A percentile compares a stretch with the other conserved stretches of the same genome.
Conservation (phyloP, 2,113 vertebrate genomes). For the Periophthalmodon schlosseri region DNA sequence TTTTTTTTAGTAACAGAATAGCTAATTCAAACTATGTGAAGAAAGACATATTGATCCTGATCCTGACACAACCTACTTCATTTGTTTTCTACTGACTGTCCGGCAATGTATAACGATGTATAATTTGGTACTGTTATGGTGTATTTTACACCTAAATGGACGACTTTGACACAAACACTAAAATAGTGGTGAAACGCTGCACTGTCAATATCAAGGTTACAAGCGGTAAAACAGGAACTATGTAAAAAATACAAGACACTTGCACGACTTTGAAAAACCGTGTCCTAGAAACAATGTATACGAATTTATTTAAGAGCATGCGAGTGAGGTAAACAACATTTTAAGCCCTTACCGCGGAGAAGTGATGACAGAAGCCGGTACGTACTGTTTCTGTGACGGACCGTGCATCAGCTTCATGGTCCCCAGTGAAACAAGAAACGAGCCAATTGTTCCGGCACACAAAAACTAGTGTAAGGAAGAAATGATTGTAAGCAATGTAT, state of each 20-base stretch:
- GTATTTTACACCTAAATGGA: neutral
- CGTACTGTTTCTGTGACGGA: conserved; percentile 26
- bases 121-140: neutral
- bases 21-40: neutral
- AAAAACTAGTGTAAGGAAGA: neutral
- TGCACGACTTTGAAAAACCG: neutral
- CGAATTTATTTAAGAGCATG: neutral
- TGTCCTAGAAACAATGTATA: neutral
- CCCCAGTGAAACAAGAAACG: conserved; percentile 60
- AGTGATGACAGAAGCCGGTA: conserved; percentile 19
- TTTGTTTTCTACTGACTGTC: neutral
- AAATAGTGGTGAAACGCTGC: neutral
- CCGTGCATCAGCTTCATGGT: conserved; percentile 40
- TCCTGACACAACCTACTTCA: neutral
- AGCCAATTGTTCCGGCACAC: neutral
- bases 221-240: neutral
- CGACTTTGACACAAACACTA: neutral
- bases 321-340: fast-evolving
- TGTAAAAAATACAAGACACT: neutral
- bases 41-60: neutral
- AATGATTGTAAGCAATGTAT: neutral
- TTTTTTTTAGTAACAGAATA: neutral
- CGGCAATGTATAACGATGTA: neutral
- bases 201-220: conserved; percentile 6
- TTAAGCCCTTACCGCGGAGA: conserved; percentile 26